phyloP scores from a whole-genome alignment of 2,888 invertebrate species.

The Microchrysa polita region DNA sequence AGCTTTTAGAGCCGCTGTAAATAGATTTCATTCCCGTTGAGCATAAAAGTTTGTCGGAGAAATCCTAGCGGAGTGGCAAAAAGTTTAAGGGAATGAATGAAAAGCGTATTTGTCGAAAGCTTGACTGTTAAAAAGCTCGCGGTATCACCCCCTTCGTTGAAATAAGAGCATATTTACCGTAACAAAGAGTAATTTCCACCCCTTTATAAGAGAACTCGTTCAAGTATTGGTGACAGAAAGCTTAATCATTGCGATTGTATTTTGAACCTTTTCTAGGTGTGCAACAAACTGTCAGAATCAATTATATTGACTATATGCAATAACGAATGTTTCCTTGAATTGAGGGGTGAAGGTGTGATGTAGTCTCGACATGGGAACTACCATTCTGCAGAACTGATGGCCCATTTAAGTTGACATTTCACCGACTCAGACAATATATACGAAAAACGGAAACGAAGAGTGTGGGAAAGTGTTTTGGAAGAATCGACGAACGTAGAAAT shows the following conservation, averaged over 20 bases:
- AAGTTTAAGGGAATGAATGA: conserved; percentile 27
- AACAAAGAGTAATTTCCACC: background rate
- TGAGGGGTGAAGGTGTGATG: background rate
- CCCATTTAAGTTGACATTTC: conserved; percentile 28
- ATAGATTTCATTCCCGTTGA: background rate
- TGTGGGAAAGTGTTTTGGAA: too few species aligned
- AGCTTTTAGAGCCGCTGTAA: conserved; percentile 33
- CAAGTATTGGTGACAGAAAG: background rate
- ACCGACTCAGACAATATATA: conserved; percentile 4
- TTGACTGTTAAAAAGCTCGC: background rate
- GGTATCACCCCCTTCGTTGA: background rate
- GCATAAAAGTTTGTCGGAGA: background rate
- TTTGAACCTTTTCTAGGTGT: background rate
- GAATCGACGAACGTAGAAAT: too few species aligned
- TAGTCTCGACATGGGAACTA: background rate
- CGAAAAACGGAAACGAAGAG: too few species aligned
- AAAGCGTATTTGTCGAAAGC: conserved; percentile 21
- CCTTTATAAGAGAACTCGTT: background rate
- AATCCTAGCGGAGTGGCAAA: background rate
- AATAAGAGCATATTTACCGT: background rate
- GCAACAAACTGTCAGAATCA: conserved; percentile 36
- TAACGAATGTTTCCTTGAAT: background rate
- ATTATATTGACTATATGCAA: conserved; percentile 5
- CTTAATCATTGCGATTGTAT: background rate
- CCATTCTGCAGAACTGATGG: conserved; percentile 13